Conservation (phyloP, 2,888 invertebrate genomes). For the Crocallis elinguaria region DNA sequence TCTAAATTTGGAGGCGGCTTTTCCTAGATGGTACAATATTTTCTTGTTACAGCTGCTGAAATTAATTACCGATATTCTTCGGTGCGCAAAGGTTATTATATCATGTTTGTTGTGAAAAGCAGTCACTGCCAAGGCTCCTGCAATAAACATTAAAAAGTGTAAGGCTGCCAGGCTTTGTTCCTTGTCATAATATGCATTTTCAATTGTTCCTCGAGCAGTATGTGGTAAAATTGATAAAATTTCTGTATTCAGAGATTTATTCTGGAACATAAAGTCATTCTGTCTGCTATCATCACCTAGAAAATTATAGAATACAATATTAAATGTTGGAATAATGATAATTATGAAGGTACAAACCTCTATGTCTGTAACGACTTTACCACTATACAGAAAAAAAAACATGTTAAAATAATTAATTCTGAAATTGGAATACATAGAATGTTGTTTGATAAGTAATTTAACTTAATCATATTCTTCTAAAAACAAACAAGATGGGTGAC, state of each 20-base stretch:
- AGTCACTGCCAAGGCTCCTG: conserved; percentile 58
- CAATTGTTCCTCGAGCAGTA: conserved; percentile 2
- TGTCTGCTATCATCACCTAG: conserved; percentile 31
- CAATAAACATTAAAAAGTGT: conserved; percentile 59
- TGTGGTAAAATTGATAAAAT: too few species aligned
- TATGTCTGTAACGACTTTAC: background rate
- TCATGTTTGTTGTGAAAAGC: conserved; percentile 57
- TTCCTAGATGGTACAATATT: conserved; percentile 40
- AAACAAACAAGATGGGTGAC: too few species aligned
- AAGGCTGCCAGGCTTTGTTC: conserved; percentile 34
- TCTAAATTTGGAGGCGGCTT: conserved; percentile 35
- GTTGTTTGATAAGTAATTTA: too few species aligned
- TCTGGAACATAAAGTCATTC: conserved; percentile 30
- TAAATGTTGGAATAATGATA: too few species aligned
- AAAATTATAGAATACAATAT: conserved; percentile 2
- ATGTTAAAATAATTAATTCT: too few species aligned
- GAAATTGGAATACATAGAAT: too few species aligned
- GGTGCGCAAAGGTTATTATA: conserved; percentile 47
- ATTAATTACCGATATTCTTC: conserved; percentile 43
- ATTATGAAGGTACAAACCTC: background rate
- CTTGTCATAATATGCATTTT: conserved; percentile 18
- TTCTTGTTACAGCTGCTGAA: conserved; percentile 13
- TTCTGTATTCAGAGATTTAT: conserved; percentile 17
- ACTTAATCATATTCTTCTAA: too few species aligned
- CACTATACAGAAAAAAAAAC: too few species aligned